These are phyloP conservation scores for Ormyrus labotus DNA, from an alignment of 2,888 invertebrate genomes.

Conservation along the genomic window DNA sequence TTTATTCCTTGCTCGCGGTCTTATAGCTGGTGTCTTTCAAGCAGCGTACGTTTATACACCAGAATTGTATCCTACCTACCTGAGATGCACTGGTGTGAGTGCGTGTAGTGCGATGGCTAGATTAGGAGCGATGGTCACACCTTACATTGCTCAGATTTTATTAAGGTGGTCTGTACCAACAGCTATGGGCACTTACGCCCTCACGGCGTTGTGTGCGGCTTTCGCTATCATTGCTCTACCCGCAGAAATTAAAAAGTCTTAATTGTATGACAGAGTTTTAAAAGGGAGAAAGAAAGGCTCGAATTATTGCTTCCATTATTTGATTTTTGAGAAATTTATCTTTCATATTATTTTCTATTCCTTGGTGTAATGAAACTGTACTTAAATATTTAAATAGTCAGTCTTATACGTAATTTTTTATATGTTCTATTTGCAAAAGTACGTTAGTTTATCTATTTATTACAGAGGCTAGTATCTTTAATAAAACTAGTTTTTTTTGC, in stretches of 20 bases:
- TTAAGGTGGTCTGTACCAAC: conserved; percentile 84
- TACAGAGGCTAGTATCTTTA: conserved; percentile 35
- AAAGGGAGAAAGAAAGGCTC: too few relatives aligned
- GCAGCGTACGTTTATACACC: conserved; percentile 97
- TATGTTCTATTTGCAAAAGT: conserved; percentile 1
- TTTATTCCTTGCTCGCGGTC: conserved; percentile 91
- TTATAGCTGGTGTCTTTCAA: conserved; percentile 96
- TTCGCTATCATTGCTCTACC: conserved; percentile 87
- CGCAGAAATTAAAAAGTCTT: conserved; percentile 86
- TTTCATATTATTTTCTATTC: too few relatives aligned
- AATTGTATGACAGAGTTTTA: conserved; percentile 63
- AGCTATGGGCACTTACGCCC: conserved; percentile 86
- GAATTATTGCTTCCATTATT: background rate
- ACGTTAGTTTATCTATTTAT: conserved; percentile 17
- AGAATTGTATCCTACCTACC: conserved; percentile 94
- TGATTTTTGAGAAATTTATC: background rate
- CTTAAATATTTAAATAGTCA: background rate
- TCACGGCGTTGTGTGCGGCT: conserved; percentile 86
- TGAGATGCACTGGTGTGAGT: conserved; percentile 93
- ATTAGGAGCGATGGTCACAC: conserved; percentile 94
- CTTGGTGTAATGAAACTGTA: background rate
- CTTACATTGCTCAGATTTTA: conserved; percentile 94
- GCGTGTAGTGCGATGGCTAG: conserved; percentile 94
- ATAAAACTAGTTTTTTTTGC: too few relatives aligned
- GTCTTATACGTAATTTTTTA: background rate